Evolutionary conservation across 2,113 vertebrate genomes (phyloP).

Genomic region (Phyllopteryx taeniolatus): DNA sequence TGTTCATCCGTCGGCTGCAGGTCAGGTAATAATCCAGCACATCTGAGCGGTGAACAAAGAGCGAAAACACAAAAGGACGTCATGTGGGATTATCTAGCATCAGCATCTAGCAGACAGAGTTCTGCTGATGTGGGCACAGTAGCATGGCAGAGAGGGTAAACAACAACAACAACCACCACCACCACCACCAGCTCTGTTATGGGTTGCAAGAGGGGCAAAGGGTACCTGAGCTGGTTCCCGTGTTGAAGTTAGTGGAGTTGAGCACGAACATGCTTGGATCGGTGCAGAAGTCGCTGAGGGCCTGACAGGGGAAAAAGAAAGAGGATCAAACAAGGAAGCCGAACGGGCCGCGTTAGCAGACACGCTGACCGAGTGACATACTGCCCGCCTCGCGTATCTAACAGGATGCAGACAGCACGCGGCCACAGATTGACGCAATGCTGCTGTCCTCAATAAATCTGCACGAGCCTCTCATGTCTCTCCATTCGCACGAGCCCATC

Average conservation of each 20-base stretch:
- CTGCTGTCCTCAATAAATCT: conserved; percentile 17
- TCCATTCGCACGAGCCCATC: conserved; percentile 26
- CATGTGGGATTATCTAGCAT: conserved; percentile 13
- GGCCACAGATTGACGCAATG: conserved; percentile 42
- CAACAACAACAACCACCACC: conserved; percentile 12
- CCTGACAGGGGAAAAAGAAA: conserved; percentile 61
- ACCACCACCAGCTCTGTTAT: neutral
- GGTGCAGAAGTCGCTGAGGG: conserved; percentile 88
- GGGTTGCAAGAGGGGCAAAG: neutral
- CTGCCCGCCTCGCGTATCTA: conserved; percentile 45
- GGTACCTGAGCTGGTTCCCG: conserved; percentile 81
- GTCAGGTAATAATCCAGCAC: conserved; percentile 88
- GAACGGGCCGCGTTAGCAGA: conserved; percentile 30
- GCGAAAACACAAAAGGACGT: conserved; percentile 39
- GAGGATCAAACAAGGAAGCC: conserved; percentile 27
- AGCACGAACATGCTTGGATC: conserved; percentile 82
- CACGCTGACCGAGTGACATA: conserved; percentile 68
- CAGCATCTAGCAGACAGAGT: conserved; percentile 7
- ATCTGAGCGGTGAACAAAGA: conserved; percentile 68
- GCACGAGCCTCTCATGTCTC: neutral
- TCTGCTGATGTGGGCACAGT: conserved; percentile 29
- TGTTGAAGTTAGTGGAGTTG: conserved; percentile 84
- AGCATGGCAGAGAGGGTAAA: conserved; percentile 4
- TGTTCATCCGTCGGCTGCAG: conserved; percentile 81
- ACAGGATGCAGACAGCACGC: conserved; percentile 16